phyloP scores from a whole-genome alignment of 2,113 vertebrate genomes.

The Prionailurus viverrinus region DNA sequence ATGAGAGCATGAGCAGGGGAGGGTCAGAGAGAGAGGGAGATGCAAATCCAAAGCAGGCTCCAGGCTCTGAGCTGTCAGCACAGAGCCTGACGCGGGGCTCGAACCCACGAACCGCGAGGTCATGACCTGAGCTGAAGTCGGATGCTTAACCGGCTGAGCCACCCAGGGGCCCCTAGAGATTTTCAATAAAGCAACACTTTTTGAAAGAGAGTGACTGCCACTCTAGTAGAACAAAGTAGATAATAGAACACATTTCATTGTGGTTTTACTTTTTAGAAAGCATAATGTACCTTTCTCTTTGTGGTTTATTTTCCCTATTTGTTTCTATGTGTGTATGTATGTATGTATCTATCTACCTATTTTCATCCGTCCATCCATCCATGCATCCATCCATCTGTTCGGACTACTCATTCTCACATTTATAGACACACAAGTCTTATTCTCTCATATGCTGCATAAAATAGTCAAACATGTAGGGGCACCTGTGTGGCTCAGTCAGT shows the following conservation, averaged over 20 bases:
- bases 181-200: not conserved
- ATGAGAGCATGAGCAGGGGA: too few relatives aligned
- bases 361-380: too few relatives aligned
- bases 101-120: too few relatives aligned
- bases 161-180: too few relatives aligned
- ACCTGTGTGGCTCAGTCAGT: too few relatives aligned
- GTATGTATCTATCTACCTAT: fast-evolving
- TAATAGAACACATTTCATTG: not conserved
- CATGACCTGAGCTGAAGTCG: too few relatives aligned
- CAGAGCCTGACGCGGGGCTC: too few relatives aligned
- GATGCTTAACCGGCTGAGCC: too few relatives aligned
- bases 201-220: not conserved
- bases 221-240: not conserved
- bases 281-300: not conserved
- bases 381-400: too few relatives aligned
- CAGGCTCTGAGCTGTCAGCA: too few relatives aligned
- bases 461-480: not conserved
- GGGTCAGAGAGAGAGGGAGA: too few relatives aligned
- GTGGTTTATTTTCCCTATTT: not conserved
- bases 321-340: not conserved
- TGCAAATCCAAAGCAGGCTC: too few relatives aligned
- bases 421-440: not conserved
- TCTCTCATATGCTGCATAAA: not conserved
- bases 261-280: not conserved
- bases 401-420: not conserved